Base-by-base conservation (phyloP, 37 sponge, comb jelly and placozoan genomes). In the Aplysina aerophoba region DNA sequence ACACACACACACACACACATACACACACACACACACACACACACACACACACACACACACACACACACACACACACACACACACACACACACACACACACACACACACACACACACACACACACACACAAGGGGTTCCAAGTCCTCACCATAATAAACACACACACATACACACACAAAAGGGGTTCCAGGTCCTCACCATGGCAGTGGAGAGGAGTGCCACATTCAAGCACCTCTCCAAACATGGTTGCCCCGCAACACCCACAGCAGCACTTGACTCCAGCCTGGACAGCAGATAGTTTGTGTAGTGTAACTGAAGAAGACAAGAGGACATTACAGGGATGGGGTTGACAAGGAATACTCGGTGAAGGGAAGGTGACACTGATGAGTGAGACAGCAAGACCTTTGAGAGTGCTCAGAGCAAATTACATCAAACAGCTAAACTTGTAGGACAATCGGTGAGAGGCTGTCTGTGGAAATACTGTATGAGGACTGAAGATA, bases 211-310 rank as follows among this genome's bases (percentile, higher is more conserved):
- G 41, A 89, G 30, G 14, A 89, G 37, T 11, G 83, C 58, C 21
- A 79, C 56, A 39, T 59, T 24, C 44, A 89, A 15, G 39, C 93
- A 92, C 39, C 55, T 71, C 74, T 92, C 90, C 36, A 89, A 35
- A 65, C 87, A 89, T 16, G 60, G 27, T 38, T 92, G 89, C 22
- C 93, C 87, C 41, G 74, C 83, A 73, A 69, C 34, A 55, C 55
- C 83, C 6, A 60, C 56, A 14, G 50, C 11, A 13, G 86, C 28
- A 20, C 50, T n/a, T 21, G 79, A 79, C 0, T 57, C 66, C 65
- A 79, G 73, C 22, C 24, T 86, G 5, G 86, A 79, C 50, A 86
- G 64, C 25, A 86, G 62, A 33, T 60, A 54, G 11, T 4, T 30
- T 15, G 41, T 34, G 11, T 62, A 55, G 16, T 78, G 74, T 54